phyloP scores from a whole-genome alignment of 2,888 invertebrate genomes.

The Apomyelois bistriatella region DNA sequence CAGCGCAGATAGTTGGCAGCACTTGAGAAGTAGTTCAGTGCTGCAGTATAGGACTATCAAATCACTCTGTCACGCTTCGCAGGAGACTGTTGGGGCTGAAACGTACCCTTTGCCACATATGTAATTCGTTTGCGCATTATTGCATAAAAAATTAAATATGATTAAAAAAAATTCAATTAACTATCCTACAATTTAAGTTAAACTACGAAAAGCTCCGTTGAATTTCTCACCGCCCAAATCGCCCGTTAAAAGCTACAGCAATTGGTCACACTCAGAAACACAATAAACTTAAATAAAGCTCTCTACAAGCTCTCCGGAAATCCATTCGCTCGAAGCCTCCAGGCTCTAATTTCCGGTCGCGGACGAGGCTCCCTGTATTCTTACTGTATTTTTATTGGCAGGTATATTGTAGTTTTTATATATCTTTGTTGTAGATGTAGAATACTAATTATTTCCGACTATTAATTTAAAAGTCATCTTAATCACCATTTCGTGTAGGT shows the following conservation, averaged over 20 bases:
- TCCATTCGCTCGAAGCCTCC: slow-evolving; percentile 16
- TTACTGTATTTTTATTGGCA: slow-evolving; percentile 2
- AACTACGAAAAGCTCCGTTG: neutral
- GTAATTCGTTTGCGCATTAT: too few species aligned
- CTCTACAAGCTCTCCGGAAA: slow-evolving; percentile 11
- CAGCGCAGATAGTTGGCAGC: too few species aligned
- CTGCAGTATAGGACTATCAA: too few species aligned
- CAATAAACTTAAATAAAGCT: slow-evolving; percentile 19
- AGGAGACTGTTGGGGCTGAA: too few species aligned
- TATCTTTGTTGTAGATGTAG: neutral
- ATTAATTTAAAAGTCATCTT: too few species aligned
- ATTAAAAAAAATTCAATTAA: too few species aligned
- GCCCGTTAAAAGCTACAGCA: slow-evolving; percentile 3
- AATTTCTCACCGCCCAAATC: neutral
- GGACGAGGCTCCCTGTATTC: neutral
- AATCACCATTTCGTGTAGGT: too few species aligned
- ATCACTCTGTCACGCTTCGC: too few species aligned
- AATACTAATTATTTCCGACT: too few species aligned
- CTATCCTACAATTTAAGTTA: neutral
- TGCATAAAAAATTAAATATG: too few species aligned
- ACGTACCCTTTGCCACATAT: too few species aligned
- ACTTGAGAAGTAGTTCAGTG: too few species aligned
- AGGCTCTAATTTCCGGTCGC: slow-evolving; percentile 24
- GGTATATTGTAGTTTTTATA: neutral
- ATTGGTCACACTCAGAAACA: slow-evolving; percentile 21